Evolutionary conservation across 1,140 invertebrate genomes (phyloP).

Genomic region (Zaprionus capensis): DNA sequence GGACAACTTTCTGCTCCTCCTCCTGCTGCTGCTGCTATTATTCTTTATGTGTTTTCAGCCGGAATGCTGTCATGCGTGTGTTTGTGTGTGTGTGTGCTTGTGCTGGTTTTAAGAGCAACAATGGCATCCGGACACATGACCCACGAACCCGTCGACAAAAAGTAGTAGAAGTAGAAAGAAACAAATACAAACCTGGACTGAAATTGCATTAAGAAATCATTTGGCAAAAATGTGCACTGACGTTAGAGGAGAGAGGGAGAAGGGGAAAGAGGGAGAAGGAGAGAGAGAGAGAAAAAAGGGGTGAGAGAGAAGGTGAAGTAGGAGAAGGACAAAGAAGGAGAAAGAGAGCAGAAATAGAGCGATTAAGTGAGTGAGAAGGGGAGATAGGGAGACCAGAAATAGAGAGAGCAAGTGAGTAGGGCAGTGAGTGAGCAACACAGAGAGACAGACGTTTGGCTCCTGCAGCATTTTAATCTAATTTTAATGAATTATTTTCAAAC

Average conservation of each 20-base stretch:
- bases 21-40: conserved; percentile 47
- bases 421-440: background rate
- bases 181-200: conserved; percentile 25
- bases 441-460: background rate
- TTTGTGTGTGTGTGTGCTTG: conserved; percentile 12
- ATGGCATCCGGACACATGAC: conserved; percentile 48
- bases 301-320: background rate
- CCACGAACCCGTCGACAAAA: conserved; percentile 15
- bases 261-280: background rate
- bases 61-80: conserved; percentile 27
- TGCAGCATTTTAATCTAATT: conserved; percentile 57
- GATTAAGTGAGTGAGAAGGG: too few species aligned
- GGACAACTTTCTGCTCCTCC: conserved; percentile 23
- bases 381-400: too few species aligned
- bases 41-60: conserved; percentile 66
- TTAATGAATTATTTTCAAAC: conserved; percentile 74
- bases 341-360: too few species aligned
- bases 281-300: background rate
- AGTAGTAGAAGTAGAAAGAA: conserved; percentile 7
- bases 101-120: conserved; percentile 56
- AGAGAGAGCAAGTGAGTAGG: too few species aligned
- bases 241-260: background rate
- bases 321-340: too few species aligned
- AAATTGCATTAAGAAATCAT: conserved; percentile 81
- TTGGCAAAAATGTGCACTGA: conserved; percentile 53